Percentiles rank a stretch among this genome's conserved stretches.
Conservation (phyloP, 2,113 vertebrate species). For the Capricornis sumatraensis region DNA sequence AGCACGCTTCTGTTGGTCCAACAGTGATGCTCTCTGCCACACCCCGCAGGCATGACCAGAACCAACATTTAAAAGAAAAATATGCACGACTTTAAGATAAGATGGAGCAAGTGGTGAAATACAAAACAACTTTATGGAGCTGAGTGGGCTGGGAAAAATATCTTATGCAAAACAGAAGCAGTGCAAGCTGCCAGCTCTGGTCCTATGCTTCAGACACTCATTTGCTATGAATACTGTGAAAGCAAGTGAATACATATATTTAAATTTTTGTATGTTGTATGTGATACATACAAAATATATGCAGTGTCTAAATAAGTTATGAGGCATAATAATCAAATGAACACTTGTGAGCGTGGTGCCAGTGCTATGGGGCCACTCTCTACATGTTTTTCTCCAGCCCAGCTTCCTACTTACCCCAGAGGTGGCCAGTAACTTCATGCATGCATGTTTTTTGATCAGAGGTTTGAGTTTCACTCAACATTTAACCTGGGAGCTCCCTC, state of each 20-base stretch:
- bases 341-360: neutral
- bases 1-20: neutral
- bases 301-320: constrained; percentile 27
- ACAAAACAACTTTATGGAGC: constrained; percentile 46
- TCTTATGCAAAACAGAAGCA: constrained; percentile 56
- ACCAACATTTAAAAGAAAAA: neutral
- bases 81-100: constrained; percentile 26
- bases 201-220: constrained; percentile 56
- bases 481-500: neutral
- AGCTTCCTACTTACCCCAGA: rapidly evolving
- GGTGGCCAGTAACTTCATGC: neutral
- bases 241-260: constrained; percentile 56
- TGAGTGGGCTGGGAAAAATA: constrained; percentile 51
- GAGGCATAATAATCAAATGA: constrained; percentile 46
- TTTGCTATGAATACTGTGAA: constrained; percentile 72
- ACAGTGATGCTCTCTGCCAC: neutral
- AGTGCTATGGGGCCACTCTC: neutral
- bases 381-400: neutral
- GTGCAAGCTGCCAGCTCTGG: constrained; percentile 60
- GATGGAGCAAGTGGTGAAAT: constrained; percentile 36
- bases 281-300: constrained; percentile 58
- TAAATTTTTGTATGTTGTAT: constrained; percentile 57
- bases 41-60: neutral
- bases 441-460: neutral
- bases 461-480: neutral